Evolutionary conservation across 2,888 invertebrate species (phyloP), one percentile per base, ranked within the genome.

Genomic region (Melolontha melolontha): DNA sequence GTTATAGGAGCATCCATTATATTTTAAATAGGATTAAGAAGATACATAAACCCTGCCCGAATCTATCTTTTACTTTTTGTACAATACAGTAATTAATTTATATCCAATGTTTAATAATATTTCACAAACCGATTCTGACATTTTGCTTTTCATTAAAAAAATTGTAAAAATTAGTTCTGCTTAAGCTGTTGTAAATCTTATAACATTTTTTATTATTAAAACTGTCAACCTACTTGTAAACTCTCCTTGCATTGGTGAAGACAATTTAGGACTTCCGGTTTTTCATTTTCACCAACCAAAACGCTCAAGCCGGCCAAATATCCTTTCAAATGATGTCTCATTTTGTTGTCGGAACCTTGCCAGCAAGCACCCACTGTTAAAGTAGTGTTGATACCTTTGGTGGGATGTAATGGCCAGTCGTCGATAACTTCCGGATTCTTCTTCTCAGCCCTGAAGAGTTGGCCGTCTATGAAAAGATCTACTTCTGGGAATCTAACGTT

Each of bases 401-500:
- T 95, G 7, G 96, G 96, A 82, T 98, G 98, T 49, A 99, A 87
- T 0, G 98, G 98, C 98, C 98, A 98, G 85, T 99, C 99, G 81
- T 99, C 98, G 80, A 99, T 96, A 54, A 99, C 95, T 84, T 98
- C 98, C 0, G 97, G 97, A 75, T 96, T 97, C 79, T 91, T 91
- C 79, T 92, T 88, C 76, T 88, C 89, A 62, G 84, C 82, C 5
- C 84, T 81, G 75, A 84, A 90, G 50, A 90, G 85, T 78, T 91
- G 91, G 0, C 97, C 98, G 84, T 98, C 98, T 70, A 98, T 90
- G 81, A 89, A 94, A 69, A 98, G 86, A 72, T 91, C 91, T 51
- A 96, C 94, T 79, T 93, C 93, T 0, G 96, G 95, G 87, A 97
- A 95, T 74, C 96, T 92, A 2, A 98, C 93, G 81, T 94, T 95